Conservation (phyloP, 2,797 vertebrate species). For the Leptoclinus maculatus region DNA sequence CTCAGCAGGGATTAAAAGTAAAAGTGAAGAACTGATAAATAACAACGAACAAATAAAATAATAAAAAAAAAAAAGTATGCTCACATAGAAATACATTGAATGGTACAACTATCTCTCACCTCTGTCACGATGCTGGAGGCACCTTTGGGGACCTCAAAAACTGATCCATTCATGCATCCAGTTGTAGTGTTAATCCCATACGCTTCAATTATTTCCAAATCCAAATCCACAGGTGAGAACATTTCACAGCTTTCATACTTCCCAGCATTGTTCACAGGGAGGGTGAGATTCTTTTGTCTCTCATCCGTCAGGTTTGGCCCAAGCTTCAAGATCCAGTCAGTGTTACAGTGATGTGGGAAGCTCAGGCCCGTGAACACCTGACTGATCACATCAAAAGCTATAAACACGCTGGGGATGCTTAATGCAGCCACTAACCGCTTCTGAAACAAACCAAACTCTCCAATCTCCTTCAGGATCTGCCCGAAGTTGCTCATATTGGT, state of each 20-base stretch:
- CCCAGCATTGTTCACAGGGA: conserved; percentile 80
- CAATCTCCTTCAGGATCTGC: conserved; percentile 83
- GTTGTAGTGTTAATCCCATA: conserved; percentile 85
- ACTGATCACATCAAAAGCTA: conserved; percentile 85
- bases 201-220: conserved; percentile 79
- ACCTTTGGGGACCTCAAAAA: conserved; percentile 76
- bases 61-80: not conserved
- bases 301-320: conserved; percentile 84
- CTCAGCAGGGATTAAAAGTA: not conserved
- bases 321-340: conserved; percentile 84
- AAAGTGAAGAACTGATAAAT: not conserved
- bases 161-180: conserved; percentile 82
- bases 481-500: conserved; percentile 81
- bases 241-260: conserved; percentile 85
- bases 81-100: not conserved
- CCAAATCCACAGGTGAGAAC: conserved; percentile 86
- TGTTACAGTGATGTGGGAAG: conserved; percentile 86
- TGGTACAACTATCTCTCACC: conserved; percentile 53
- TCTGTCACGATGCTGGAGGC: conserved; percentile 77
- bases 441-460: conserved; percentile 90
- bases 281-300: conserved; percentile 83
- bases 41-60: not conserved
- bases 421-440: conserved; percentile 80
- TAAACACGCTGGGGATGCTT: conserved; percentile 77
- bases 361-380: conserved; percentile 87